phyloP scores from a whole-genome alignment of 1,140 invertebrate genomes.

The Pristionchus pacificus region DNA sequence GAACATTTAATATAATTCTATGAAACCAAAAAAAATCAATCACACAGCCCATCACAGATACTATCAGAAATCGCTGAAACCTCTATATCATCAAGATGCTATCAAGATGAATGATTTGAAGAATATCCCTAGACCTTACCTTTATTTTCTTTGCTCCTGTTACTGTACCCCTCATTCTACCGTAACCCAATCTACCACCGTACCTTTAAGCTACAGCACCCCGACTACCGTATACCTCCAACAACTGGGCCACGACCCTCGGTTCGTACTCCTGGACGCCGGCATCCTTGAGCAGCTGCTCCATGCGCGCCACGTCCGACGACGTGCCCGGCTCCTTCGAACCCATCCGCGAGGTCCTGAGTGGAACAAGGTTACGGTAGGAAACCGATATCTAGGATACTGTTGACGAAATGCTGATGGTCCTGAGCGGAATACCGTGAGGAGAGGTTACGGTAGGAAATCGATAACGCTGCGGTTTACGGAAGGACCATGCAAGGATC shows the following conservation, averaged over 20 bases:
- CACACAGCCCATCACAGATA: background rate
- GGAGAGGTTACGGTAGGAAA: background rate
- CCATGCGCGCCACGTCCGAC: constrained; percentile 13
- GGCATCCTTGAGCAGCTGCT: constrained; percentile 14
- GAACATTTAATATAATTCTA: constrained; percentile 1
- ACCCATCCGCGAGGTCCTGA: constrained; percentile 4
- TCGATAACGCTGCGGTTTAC: constrained; percentile 2
- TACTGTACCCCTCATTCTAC: background rate
- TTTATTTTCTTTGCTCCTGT: background rate
- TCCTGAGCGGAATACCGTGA: background rate
- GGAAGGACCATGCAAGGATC: no score
- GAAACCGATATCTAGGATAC: background rate
- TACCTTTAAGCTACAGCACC: background rate
- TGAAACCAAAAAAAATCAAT: background rate
- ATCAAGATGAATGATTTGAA: background rate
- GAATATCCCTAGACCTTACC: background rate
- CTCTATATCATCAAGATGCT: background rate
- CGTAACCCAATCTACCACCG: background rate
- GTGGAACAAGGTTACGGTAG: background rate
- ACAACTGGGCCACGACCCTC: constrained; percentile 23
- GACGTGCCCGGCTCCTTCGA: constrained; percentile 1
- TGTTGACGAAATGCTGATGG: background rate
- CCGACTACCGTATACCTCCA: constrained; percentile 25
- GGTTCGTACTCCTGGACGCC: constrained; percentile 27
- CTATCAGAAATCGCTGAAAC: background rate